These are phyloP conservation scores for Troilus luridus DNA, from an alignment of 2,888 invertebrate species.

Conservation along the genomic window DNA sequence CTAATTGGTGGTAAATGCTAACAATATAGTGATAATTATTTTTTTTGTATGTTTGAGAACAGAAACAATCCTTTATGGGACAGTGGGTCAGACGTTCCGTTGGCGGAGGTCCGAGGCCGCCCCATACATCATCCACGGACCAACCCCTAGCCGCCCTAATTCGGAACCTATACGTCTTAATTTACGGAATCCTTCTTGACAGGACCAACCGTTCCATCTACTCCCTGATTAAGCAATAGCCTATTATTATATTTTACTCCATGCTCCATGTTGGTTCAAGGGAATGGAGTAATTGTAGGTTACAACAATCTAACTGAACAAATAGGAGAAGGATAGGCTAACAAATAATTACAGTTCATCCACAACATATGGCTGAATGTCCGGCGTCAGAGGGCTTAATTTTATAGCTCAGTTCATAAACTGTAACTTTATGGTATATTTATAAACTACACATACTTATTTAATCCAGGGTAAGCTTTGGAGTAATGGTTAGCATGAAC, in stretches of 20 bases:
- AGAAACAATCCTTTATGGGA: not conserved
- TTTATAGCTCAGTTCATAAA: not conserved
- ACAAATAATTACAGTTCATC: not conserved
- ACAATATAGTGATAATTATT: not conserved
- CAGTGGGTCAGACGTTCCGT: not conserved
- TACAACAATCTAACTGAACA: not conserved
- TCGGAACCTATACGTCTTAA: conserved; percentile 19
- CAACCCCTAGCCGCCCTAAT: conserved; percentile 18
- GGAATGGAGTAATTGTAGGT: conserved; percentile 3
- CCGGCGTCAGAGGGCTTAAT: not conserved
- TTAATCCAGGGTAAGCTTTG: no score
- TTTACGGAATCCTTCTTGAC: conserved; percentile 19
- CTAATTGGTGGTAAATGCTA: not conserved
- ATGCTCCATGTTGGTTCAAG: conserved; percentile 7
- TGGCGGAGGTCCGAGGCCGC: not conserved
- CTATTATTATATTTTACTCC: not conserved
- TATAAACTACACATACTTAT: no score
- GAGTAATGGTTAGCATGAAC: no score
- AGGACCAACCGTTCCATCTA: conserved; percentile 24
- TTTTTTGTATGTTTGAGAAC: not conserved
- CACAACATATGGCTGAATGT: not conserved
- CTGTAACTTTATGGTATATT: not conserved
- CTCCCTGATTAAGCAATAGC: conserved; percentile 2
- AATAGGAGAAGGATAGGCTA: not conserved
- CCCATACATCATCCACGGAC: conserved; percentile 32